phyloP scores from a whole-genome alignment of 2,888 invertebrate species.

The Smittia sp. region DNA sequence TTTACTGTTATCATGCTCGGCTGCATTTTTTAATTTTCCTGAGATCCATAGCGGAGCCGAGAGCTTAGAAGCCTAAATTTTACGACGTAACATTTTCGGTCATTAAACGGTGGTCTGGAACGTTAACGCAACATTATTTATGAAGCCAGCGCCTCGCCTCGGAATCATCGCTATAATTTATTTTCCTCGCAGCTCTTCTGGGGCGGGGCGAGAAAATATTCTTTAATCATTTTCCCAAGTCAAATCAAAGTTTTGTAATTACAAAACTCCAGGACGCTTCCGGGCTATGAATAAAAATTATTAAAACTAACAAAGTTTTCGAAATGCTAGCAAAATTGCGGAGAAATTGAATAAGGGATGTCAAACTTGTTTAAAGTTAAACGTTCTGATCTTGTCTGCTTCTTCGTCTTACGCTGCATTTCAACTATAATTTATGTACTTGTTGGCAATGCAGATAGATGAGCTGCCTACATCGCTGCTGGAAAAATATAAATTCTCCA shows the following conservation, averaged over 20 bases:
- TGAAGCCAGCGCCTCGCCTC: neutral
- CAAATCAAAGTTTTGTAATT: slow-evolving; percentile 21
- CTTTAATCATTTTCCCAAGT: neutral
- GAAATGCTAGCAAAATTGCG: neutral
- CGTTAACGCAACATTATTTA: slow-evolving; percentile 20
- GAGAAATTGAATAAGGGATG: neutral
- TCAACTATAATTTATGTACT: neutral
- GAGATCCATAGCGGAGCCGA: neutral
- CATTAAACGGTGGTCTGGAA: slow-evolving; percentile 22
- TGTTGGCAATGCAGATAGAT: slow-evolving; percentile 7
- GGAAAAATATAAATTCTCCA: neutral
- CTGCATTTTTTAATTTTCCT: slow-evolving; percentile 31
- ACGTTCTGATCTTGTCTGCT: neutral
- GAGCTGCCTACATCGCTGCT: neutral
- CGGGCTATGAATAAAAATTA: slow-evolving; percentile 23
- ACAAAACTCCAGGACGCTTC: neutral
- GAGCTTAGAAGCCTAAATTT: neutral
- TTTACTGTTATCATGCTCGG: slow-evolving; percentile 23
- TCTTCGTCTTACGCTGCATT: neutral
- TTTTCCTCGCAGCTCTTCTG: neutral
- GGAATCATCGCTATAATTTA: neutral
- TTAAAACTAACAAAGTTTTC: neutral
- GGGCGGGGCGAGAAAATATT: neutral
- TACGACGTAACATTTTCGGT: slow-evolving; percentile 5
- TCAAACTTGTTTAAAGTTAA: neutral